Conservation (phyloP, 2,113 vertebrate species). For the Sylvilagus bachmani region DNA sequence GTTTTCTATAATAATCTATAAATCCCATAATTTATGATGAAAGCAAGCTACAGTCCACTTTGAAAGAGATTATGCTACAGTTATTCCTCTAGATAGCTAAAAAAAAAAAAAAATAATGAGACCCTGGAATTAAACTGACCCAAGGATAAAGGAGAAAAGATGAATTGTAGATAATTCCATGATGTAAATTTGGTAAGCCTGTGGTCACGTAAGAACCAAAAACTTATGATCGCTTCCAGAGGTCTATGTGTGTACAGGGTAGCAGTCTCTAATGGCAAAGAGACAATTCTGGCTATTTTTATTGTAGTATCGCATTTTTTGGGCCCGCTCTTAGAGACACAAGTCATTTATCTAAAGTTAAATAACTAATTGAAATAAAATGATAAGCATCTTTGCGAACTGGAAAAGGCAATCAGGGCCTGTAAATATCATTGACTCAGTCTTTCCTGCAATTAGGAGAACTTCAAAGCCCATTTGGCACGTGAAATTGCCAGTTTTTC, state of each 20-base stretch:
- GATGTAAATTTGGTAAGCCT: slow-evolving; percentile 70
- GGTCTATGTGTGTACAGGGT: neutral
- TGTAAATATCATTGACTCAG: neutral
- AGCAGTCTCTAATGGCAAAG: neutral
- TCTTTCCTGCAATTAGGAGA: slow-evolving; percentile 13
- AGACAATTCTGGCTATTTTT: slow-evolving; percentile 37
- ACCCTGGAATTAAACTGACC: slow-evolving; percentile 3
- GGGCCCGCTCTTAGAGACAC: slow-evolving; percentile 1
- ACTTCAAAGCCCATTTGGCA: neutral
- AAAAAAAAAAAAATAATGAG: slow-evolving; percentile 34
- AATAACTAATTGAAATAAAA: neutral
- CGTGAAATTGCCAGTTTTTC: neutral
- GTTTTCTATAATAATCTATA: slow-evolving; percentile 40
- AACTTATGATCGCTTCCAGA: neutral
- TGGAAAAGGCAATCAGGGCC: neutral
- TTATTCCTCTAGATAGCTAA: neutral
- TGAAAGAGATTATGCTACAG: slow-evolving; percentile 14
- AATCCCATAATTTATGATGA: neutral
- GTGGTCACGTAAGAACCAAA: slow-evolving; percentile 60
- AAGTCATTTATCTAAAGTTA: neutral
- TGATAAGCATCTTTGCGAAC: neutral
- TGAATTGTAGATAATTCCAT: slow-evolving; percentile 77
- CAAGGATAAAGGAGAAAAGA: neutral
- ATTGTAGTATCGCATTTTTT: neutral
- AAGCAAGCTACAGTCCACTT: slow-evolving; percentile 8